Percentiles rank a stretch among this genome's conserved stretches.
phyloP scores from a whole-genome alignment of 1,140 invertebrate genomes.

The Gonioctena quinquepunctata region DNA sequence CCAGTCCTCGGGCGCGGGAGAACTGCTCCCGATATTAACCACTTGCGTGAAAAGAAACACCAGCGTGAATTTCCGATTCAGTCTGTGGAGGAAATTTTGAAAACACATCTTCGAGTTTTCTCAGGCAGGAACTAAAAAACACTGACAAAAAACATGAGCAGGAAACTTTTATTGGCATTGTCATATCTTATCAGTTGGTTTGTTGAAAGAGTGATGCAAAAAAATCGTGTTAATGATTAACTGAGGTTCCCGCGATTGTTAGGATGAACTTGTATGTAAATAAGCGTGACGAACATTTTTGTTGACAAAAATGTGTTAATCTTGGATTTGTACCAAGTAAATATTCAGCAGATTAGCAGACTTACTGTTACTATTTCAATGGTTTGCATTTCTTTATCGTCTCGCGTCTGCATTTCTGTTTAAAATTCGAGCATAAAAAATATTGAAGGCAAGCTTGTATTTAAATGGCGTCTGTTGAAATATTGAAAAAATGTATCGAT shows the following conservation, averaged over 20 bases:
- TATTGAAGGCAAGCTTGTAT: no score
- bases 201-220: background rate
- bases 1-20: constrained; percentile 37
- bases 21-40: background rate
- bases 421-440: no score
- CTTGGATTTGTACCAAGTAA: background rate
- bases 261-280: background rate
- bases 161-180: background rate
- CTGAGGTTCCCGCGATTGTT: background rate
- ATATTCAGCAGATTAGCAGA: no score
- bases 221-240: background rate
- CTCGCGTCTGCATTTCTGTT: no score
- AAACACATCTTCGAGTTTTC: no score
- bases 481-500: no score
- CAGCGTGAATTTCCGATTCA: background rate
- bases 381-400: no score
- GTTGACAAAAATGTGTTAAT: background rate
- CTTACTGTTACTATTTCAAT: no score
- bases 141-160: background rate
- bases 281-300: background rate
- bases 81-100: background rate
- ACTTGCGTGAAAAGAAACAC: background rate
- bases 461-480: no score
- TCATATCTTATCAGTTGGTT: background rate
- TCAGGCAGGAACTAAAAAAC: background rate